Evolutionary conservation across 2,113 vertebrate genomes (phyloP).

Genomic region (Jaculus jaculus): DNA sequence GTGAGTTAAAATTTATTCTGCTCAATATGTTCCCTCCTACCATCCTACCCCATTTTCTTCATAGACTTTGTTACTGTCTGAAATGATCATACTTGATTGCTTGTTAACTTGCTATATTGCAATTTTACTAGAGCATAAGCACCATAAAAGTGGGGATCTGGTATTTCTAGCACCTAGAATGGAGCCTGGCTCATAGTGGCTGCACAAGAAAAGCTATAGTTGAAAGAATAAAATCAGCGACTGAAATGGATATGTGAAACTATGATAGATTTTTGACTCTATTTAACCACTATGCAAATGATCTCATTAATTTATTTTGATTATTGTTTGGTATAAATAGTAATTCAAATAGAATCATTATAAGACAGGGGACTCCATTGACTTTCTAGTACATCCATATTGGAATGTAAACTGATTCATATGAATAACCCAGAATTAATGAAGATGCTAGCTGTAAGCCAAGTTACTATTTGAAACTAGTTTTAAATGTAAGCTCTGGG

Average conservation of each 20-base stretch:
- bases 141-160: background rate
- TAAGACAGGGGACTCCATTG: background rate
- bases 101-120: background rate
- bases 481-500: background rate
- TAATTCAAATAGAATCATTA: background rate
- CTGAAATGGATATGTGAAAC: background rate
- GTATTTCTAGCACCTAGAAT: background rate
- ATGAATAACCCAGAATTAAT: background rate
- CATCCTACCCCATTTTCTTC: slow-evolving; percentile 6
- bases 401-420: background rate
- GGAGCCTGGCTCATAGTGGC: background rate
- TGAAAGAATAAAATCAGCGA: background rate
- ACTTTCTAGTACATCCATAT: background rate
- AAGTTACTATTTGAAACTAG: background rate
- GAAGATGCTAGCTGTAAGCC: background rate
- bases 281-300: background rate
- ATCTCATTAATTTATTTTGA: background rate
- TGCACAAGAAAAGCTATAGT: background rate
- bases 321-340: background rate
- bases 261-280: slow-evolving; percentile 23
- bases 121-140: background rate
- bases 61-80: background rate
- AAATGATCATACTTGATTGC: background rate
- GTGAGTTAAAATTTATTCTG: background rate
- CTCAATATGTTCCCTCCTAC: background rate